A percentile compares a stretch with the other conserved stretches of the same genome.
phyloP scores from a whole-genome alignment of 2,113 vertebrate genomes.

The Saguinus imperator region DNA sequence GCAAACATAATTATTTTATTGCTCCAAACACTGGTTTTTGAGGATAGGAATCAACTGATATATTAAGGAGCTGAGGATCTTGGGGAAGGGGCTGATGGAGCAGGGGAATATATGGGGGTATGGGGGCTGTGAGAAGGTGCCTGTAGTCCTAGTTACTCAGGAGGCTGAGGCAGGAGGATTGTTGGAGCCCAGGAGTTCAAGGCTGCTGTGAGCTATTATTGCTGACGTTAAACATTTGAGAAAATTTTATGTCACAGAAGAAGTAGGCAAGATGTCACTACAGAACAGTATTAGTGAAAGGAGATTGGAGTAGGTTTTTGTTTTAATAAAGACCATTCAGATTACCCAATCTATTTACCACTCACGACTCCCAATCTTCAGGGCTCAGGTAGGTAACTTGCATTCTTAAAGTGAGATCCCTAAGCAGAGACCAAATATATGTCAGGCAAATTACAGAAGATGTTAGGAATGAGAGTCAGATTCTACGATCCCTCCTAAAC shows the following conservation, averaged over 20 bases:
- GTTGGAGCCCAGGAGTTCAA: no score
- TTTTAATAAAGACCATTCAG: not conserved
- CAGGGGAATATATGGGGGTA: not conserved
- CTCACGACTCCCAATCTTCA: not conserved
- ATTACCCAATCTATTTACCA: not conserved
- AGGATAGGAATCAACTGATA: conserved; percentile 76
- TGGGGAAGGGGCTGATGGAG: conserved; percentile 35
- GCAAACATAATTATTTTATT: conserved; percentile 79
- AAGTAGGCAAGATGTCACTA: not conserved
- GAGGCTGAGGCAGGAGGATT: no score
- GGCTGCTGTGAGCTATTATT: not conserved
- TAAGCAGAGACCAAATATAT: not conserved
- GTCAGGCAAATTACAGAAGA: not conserved
- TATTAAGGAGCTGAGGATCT: conserved; percentile 70
- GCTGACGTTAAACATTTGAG: not conserved
- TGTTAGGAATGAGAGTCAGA: not conserved
- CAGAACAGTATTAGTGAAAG: not conserved
- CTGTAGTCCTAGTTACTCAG: no score
- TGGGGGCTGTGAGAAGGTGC: conserved; percentile 63
- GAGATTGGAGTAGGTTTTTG: not conserved
- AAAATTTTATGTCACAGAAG: not conserved
- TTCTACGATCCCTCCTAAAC: not conserved
- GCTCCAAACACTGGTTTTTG: conserved; percentile 83
- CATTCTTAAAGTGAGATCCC: not conserved
- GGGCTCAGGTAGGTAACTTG: not conserved